Evolutionary conservation across 1,140 invertebrate genomes (phyloP).

Genomic region (Coptotermes formosanus): DNA sequence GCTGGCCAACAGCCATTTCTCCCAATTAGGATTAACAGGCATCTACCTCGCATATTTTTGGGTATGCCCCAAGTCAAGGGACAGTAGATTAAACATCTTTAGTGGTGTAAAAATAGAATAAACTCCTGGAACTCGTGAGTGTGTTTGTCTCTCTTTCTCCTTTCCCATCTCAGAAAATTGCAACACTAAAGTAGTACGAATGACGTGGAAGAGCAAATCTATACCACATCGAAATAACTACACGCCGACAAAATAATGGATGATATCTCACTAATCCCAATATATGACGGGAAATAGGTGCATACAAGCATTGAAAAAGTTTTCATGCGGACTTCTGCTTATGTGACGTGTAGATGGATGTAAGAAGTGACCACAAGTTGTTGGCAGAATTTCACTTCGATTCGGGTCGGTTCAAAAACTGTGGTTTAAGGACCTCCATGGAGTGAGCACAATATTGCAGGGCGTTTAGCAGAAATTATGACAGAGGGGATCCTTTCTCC

Average conservation of each 20-base stretch:
- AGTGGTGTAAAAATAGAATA: neutral
- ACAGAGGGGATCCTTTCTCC: no score
- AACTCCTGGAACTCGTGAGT: neutral
- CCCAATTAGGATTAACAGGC: neutral
- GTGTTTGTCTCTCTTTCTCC: neutral
- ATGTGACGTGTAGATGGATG: no score
- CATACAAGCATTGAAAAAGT: no score
- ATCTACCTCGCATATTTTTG: neutral
- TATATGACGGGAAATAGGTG: no score
- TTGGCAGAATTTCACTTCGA: no score
- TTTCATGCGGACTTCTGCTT: no score
- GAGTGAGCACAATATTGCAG: no score
- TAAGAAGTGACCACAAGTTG: no score
- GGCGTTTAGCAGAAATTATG: no score
- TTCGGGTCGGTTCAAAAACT: no score
- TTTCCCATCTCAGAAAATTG: neutral
- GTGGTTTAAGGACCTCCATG: no score
- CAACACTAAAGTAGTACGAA: neutral
- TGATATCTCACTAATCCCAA: neutral
- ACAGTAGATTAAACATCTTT: neutral
- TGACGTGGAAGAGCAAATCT: neutral
- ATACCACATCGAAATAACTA: neutral
- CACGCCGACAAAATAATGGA: neutral
- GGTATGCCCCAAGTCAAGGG: neutral
- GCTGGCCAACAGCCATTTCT: neutral